Evolutionary conservation across 2,113 vertebrate genomes (phyloP).

Genomic region (Merops nubicus): DNA sequence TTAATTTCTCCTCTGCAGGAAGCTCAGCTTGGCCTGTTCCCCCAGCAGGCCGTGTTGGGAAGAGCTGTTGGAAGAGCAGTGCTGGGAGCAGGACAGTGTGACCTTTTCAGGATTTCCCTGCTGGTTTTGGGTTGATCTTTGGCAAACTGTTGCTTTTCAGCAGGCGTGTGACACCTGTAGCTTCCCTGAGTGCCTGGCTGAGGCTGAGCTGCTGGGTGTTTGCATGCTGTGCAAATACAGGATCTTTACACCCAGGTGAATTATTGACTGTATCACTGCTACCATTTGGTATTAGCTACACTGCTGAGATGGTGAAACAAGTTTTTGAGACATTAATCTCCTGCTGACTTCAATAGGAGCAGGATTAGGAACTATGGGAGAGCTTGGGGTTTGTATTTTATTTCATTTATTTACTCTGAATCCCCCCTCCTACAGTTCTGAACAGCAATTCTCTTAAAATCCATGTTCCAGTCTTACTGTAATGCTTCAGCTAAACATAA

Average conservation of each 20-base stretch:
- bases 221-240: neutral
- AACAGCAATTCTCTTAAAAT: neutral
- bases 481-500: neutral
- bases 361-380: neutral
- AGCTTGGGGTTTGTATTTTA: neutral
- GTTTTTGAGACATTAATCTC: neutral
- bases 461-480: too few species aligned
- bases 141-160: neutral
- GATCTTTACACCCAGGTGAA: neutral
- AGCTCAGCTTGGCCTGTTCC: neutral
- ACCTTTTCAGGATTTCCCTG: neutral
- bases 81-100: neutral
- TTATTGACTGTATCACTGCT: neutral
- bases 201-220: neutral
- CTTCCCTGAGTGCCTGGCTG: neutral
- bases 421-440: neutral
- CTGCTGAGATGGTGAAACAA: neutral
- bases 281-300: neutral
- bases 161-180: too few species aligned
- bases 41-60: neutral
- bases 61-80: neutral
- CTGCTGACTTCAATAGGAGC: neutral
- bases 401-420: neutral
- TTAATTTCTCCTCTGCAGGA: neutral
- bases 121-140: neutral